Evolutionary conservation across 2,888 invertebrate species (phyloP), one percentile per base, ranked within the genome.

Genomic region (Scaptomyza cyrtandrae): DNA sequence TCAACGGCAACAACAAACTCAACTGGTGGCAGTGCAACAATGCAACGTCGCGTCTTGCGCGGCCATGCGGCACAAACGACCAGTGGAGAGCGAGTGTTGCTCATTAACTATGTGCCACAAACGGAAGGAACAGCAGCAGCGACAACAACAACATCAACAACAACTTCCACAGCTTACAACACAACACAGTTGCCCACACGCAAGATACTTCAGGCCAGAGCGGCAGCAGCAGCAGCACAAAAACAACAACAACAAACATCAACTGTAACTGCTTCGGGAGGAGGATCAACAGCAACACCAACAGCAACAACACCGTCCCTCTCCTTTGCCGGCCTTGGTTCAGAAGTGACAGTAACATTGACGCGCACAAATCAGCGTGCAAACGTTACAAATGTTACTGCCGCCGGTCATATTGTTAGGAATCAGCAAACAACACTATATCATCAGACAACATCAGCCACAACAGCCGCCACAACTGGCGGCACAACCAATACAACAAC

Each of bases 381-480:
- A 54, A 83, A 86, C 33, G 73, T 87, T 10, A 82, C 75, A 7
- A 85, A 70, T 60, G 82, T 88, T 75, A 84, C 81, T 52, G 78
- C 90, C 89, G 90, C 90, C 81, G 90, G 90, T 90, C 90, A 90
- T 90, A 90, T 90, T 89, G 90, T 90, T 78, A 80, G 90, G 61
- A 89, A 90, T 75, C 89, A 88, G 53, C 81, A 76, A 62, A 64
- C 74, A 62, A 64, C 74, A 52, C 61, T 79, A 58, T 81, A 83
- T 60, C 66, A 83, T 60, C 66, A 80, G 35, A 54, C 88, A 72
- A 68, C 84, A 19, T 19, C 19, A 68, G 57, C 73, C 68, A 43
- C 81, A 72, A 24, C 75, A 55, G 48, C 69, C 53, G 48, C 70
- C 50, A n/a, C 69, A 48, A n/a, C 72, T 49, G 50, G 52, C 58